Percentiles rank a stretch among this genome's conserved stretches.
Conservation (phyloP, 2,797 vertebrate species). For the Chelonia mydas region DNA sequence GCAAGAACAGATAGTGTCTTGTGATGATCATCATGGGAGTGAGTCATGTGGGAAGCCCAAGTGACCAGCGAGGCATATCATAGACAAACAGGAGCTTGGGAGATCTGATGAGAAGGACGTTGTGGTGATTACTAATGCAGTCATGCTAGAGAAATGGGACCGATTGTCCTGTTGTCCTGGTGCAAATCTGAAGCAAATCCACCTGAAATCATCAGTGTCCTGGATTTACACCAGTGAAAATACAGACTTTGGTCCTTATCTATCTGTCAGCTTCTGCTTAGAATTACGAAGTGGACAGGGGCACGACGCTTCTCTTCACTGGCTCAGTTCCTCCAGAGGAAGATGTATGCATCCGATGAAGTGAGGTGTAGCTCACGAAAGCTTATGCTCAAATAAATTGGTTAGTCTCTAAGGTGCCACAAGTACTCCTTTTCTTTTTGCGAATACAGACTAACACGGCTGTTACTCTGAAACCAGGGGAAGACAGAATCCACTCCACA, state of each 20-base stretch:
- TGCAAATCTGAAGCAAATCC: not conserved
- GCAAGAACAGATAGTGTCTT: not conserved
- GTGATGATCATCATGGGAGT: not conserved
- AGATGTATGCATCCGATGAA: too few relatives aligned
- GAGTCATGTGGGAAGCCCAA: not conserved
- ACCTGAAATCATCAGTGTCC: not conserved
- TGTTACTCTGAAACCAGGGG: not conserved
- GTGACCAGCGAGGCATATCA: not conserved
- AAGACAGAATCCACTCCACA: not conserved
- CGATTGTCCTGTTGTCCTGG: not conserved
- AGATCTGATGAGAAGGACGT: not conserved
- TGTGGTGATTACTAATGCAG: not conserved
- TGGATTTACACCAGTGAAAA: not conserved
- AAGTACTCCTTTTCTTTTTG: too few relatives aligned
- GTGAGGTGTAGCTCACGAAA: too few relatives aligned
- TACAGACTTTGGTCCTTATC: not conserved
- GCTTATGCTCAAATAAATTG: too few relatives aligned
- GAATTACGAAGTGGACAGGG: too few relatives aligned
- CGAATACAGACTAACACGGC: too few relatives aligned
- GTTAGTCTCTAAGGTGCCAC: too few relatives aligned
- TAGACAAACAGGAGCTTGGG: not conserved
- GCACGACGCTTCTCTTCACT: not conserved
- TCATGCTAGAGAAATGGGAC: not conserved
- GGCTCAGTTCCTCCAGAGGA: not conserved
- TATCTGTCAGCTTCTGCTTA: not conserved